A percentile compares a stretch with the other conserved stretches of the same genome.
These are phyloP conservation scores for Takifugu bimaculatus DNA, from an alignment of 2,113 vertebrate genomes.

Conservation along the genomic window DNA sequence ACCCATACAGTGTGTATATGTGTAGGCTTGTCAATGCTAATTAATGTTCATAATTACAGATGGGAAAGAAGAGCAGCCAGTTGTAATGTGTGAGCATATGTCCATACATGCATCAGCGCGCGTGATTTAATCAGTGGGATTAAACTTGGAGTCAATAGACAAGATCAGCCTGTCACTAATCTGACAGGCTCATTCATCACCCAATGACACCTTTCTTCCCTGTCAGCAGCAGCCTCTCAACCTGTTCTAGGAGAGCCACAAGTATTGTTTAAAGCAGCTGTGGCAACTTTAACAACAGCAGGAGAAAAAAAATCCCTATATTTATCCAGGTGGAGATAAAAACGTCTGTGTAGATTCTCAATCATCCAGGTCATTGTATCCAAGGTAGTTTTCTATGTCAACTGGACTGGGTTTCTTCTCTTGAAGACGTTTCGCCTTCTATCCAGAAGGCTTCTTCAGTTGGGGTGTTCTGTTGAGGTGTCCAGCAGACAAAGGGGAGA, in stretches of 20 bases:
- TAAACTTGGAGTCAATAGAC: conserved; percentile 67
- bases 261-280: conserved; percentile 28
- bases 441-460: no score
- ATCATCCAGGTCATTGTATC: no score
- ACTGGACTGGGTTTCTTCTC: no score
- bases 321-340: background rate
- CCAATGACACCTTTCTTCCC: conserved; percentile 44
- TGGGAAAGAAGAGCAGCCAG: background rate
- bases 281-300: conserved; percentile 1
- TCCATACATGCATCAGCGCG: conserved; percentile 42
- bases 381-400: no score
- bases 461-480: no score
- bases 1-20: background rate
- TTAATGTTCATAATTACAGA: conserved; percentile 11
- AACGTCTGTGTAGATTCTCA: background rate
- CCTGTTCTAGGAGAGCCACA: conserved; percentile 54
- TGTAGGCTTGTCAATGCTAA: background rate
- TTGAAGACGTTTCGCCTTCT: no score
- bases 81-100: conserved; percentile 54
- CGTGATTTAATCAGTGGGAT: conserved; percentile 65
- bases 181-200: conserved; percentile 75
- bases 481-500: no score
- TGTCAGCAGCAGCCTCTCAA: conserved; percentile 42
- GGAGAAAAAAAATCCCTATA: conserved; percentile 1
- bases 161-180: conserved; percentile 69